Conservation (phyloP, 2,797 vertebrate species). For the Pipistrellus pygmaeus region DNA sequence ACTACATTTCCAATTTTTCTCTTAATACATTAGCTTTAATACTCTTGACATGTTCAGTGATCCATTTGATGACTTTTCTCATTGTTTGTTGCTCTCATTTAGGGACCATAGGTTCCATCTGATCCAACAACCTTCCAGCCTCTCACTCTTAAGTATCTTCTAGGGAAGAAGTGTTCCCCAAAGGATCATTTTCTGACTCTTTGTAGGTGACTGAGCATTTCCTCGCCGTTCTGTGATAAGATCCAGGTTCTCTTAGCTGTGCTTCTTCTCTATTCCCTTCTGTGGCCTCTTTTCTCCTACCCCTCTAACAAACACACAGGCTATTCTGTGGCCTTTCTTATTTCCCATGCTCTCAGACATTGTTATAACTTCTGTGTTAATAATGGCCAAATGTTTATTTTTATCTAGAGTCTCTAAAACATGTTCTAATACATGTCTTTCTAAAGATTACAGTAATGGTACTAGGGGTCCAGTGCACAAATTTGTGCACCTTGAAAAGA, state of each 20-base stretch:
- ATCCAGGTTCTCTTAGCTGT: background rate
- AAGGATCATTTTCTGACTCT: background rate
- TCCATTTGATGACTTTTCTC: background rate
- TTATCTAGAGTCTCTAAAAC: background rate
- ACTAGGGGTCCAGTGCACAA: too few species aligned
- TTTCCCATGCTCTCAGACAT: background rate
- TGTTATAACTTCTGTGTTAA: background rate
- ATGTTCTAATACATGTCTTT: background rate
- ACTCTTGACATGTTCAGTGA: background rate
- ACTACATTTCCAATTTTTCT: background rate
- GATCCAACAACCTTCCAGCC: background rate
- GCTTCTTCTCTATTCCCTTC: background rate
- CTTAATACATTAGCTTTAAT: background rate
- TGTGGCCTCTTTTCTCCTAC: background rate
- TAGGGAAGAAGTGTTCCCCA: background rate
- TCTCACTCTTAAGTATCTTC: constrained; percentile 1
- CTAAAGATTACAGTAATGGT: background rate
- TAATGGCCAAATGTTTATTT: background rate
- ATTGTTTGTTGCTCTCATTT: background rate
- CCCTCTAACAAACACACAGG: background rate
- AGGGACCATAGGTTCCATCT: background rate
- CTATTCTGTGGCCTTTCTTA: background rate
- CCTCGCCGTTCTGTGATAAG: background rate
- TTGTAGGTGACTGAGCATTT: background rate
- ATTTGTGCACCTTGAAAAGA: too few species aligned